Evolutionary conservation across 2,113 vertebrate species (phyloP).

Genomic region (Chamaea fasciata): DNA sequence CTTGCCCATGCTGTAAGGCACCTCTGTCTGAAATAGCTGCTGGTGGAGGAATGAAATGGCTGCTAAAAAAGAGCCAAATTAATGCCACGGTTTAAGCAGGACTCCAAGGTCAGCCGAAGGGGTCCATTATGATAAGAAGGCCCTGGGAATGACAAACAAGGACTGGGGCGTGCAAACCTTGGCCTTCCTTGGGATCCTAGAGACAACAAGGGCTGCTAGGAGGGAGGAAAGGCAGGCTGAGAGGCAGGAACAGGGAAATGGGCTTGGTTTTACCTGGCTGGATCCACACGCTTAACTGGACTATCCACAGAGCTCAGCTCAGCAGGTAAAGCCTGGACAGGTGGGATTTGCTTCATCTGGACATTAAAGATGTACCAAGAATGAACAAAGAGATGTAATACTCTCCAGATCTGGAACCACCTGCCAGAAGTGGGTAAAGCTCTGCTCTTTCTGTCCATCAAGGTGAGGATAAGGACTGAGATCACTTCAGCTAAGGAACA

Average conservation of each 20-base stretch:
- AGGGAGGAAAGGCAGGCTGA: neutral
- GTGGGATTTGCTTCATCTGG: neutral
- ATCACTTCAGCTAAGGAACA: neutral
- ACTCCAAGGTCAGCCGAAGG: conserved; percentile 57
- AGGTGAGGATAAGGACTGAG: neutral
- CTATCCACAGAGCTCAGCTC: neutral
- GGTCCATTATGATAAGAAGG: neutral
- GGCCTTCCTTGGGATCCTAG: neutral
- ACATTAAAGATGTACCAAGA: neutral
- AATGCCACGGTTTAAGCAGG: conserved; percentile 45
- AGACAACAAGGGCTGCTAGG: neutral
- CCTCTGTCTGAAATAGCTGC: conserved; percentile 53
- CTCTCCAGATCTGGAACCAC: neutral
- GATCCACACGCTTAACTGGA: neutral
- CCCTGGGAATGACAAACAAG: neutral
- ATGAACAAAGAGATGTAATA: rapidly evolving
- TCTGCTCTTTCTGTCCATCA: neutral
- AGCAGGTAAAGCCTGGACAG: neutral
- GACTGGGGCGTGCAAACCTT: neutral
- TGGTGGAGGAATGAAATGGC: conserved; percentile 29
- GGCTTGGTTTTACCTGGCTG: neutral
- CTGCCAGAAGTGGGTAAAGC: neutral
- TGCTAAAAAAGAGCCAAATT: conserved; percentile 60
- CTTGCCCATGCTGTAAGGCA: conserved; percentile 39
- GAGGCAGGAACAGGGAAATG: neutral